Evolutionary conservation across 2,797 vertebrate genomes (phyloP), one percentile per base, ranked within the genome.

Genomic region (Ctenosaura bakeri): DNA sequence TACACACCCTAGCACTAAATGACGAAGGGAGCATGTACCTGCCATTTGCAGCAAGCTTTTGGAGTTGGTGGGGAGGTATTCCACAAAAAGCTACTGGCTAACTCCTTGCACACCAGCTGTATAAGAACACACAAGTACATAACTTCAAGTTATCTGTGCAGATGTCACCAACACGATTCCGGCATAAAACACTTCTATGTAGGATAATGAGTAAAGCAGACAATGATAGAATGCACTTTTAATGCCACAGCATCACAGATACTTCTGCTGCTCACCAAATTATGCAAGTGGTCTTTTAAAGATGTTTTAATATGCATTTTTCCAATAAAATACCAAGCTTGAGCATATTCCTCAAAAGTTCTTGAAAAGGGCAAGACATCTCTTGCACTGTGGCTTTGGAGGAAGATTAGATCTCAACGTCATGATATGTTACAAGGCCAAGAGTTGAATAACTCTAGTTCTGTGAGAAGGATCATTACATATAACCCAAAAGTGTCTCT

Each of bases 401-500:
- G 64, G 83, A 54, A 32, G 9, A 71, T 22, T 74, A 42, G 38
- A 62, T 73, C 83, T 46, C 26, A 29, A 76, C 81, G 20, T 76
- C 88, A 81, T 3, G 64, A 77, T 22, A 6, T 0, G 24, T 83
- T 89, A 79, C 35, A 59, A 87, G 92, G 52, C 85, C 86, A 79
- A 95, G 92, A 87, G 59, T 42, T 14, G 0, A 86, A 46, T 0
- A 35, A 85, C 77, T 82, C 71, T 18, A n/a, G 38, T 6, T 82
- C 89, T 73, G 64, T n/a, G 24, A 90, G 79, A 93, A 73, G 79
- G 91, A 81, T 91, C 90, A 88, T 89, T 91, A 90, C 38, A 24
- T 54, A 91, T 78, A 42, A 88, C 92, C 29, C 91, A 86, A 87
- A 93, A 93, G 87, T 92, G 86, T 83, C 69, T 88, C 89, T 77